Evolutionary conservation across 2,113 vertebrate species (phyloP), one percentile per base, ranked within the genome.

Genomic region (Planiliza haematocheilus): DNA sequence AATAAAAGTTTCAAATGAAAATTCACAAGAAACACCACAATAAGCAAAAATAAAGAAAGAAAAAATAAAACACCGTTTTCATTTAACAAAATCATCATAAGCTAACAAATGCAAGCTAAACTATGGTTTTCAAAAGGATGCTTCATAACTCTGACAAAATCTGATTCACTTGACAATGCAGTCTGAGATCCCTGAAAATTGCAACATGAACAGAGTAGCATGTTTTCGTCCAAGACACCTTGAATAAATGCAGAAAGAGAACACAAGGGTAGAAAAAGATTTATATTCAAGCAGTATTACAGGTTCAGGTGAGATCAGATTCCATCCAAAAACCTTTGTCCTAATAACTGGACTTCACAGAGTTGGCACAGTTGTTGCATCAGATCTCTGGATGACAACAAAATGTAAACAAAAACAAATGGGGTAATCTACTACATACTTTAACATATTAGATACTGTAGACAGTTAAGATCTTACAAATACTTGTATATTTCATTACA

Each of bases 111-210:
- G 68, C 79, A 86, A 57, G 73, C 70, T 63, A 66, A 86, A 81
- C 53, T 48, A 53, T 64, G 37, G 34, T 82, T 60, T 83, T 77
- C 55, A 74, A 85, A 86, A 81, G 55, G 50, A 74, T 78, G 56
- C 49, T 76, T 81, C 59, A 14, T 63, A 61, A 75, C 58, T 61
- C 45, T 55, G 50, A 85, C 65, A 80, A 80, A 89, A 70, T 85
- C 58, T 48, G 72, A 74, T 65, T 86, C 74, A 77, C 82, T 65
- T 18, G 82, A 87, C 84, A 88, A 78, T 81, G 55, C 82, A 85
- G 78, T 90, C 81, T 86, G 84, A 89, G 79, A 87, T 89, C 88
- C 89, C 88, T 92, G 86, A 91, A 91, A 86, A 83, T 85, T 86
- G 85, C 77, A 83, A 82, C 59, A 77, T 84, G 78, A 80, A 81